Conservation (phyloP, 2,113 vertebrate species). For the Chloebia gouldiae region DNA sequence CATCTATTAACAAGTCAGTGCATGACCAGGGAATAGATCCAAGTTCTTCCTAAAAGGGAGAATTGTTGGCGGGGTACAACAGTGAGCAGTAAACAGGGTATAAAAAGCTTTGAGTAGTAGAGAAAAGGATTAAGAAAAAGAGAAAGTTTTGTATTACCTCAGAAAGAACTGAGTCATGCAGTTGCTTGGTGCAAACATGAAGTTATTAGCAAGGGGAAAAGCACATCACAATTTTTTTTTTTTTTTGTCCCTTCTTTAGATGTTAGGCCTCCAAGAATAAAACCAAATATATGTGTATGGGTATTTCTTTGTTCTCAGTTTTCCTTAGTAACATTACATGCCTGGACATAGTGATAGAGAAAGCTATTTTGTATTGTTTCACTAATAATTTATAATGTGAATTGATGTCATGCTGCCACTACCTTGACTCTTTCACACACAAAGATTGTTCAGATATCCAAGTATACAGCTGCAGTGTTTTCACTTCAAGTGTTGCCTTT, state of each 20-base stretch:
- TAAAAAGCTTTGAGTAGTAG: conserved; percentile 1
- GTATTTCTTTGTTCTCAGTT: not conserved
- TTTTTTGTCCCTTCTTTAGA: not conserved
- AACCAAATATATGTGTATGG: not conserved
- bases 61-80: not conserved
- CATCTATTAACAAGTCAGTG: conserved; percentile 11
- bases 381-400: not conserved
- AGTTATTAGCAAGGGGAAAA: not conserved
- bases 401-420: not conserved
- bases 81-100: not conserved
- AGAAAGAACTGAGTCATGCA: conserved; percentile 13
- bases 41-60: conserved; percentile 32
- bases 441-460: not conserved
- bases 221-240: not conserved
- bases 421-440: not conserved
- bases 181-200: not conserved
- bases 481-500: not conserved
- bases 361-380: not conserved
- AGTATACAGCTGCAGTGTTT: not conserved
- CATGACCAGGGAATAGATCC: not conserved
- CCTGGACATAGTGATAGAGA: not conserved
- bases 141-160: conserved; percentile 29
- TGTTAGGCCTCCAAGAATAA: not conserved
- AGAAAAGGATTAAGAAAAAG: conserved; percentile 9
- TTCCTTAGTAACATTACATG: not conserved